A percentile compares a stretch with the other conserved stretches of the same genome.
These are phyloP conservation scores for Zosterops japonicus DNA, from an alignment of 2,113 vertebrate species.

Conservation along the genomic window DNA sequence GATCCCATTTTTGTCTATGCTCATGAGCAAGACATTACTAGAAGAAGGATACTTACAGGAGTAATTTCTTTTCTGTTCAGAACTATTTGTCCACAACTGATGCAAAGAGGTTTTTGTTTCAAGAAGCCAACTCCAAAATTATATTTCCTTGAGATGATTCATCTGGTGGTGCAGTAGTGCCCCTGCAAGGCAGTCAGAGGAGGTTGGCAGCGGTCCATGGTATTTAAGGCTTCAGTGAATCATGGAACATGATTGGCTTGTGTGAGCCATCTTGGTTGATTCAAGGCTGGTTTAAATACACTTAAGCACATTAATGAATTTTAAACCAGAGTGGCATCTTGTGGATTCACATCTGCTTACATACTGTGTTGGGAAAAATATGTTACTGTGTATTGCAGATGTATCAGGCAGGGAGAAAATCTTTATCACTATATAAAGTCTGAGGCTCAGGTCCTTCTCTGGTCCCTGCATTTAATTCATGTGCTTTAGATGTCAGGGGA, in stretches of 20 bases:
- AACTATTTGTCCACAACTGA: neutral
- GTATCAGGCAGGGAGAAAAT: neutral
- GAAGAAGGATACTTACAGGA: neutral
- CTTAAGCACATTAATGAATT: neutral
- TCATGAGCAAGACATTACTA: neutral
- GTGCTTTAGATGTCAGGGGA: neutral
- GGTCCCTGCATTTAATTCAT: neutral
- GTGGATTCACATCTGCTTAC: fast-evolving
- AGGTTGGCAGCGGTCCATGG: neutral
- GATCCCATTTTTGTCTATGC: neutral
- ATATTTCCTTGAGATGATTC: neutral
- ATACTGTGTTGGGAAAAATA: neutral
- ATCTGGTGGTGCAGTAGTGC: neutral
- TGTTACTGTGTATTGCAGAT: neutral
- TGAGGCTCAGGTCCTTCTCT: neutral
- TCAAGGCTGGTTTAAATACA: neutral
- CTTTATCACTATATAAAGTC: neutral
- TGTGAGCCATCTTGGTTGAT: neutral
- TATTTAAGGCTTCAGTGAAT: neutral
- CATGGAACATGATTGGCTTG: neutral
- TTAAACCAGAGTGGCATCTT: neutral
- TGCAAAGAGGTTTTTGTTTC: neutral
- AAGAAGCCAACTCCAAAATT: neutral
- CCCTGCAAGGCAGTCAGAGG: neutral
- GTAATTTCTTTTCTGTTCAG: neutral